These are phyloP conservation scores for Barnardius zonarius DNA, from an alignment of 2,113 vertebrate genomes.

Conservation along the genomic window DNA sequence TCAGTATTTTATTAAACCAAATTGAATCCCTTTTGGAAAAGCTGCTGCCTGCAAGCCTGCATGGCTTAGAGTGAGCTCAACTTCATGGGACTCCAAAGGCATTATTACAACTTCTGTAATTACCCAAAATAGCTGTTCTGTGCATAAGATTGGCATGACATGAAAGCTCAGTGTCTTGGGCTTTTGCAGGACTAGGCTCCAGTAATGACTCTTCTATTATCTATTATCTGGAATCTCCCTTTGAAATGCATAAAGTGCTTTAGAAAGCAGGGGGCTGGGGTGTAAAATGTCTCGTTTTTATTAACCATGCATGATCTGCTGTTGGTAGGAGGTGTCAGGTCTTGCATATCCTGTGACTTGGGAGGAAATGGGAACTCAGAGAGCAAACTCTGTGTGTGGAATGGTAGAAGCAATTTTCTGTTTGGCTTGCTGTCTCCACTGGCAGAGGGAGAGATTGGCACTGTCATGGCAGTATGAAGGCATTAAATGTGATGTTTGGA, in stretches of 20 bases:
- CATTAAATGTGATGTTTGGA: neutral
- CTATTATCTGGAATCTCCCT: neutral
- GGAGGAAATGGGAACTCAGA: neutral
- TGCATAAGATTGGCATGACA: neutral
- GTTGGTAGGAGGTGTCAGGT: neutral
- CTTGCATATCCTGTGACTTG: neutral
- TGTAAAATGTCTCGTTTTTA: neutral
- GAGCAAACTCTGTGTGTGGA: neutral
- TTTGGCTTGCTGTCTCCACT: neutral
- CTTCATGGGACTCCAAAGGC: neutral
- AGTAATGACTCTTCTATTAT: neutral
- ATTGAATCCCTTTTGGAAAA: neutral
- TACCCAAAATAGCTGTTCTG: slow-evolving; percentile 7
- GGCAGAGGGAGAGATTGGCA: neutral
- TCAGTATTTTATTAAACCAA: neutral
- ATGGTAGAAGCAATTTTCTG: neutral
- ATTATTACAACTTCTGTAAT: slow-evolving; percentile 30
- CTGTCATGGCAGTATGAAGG: neutral
- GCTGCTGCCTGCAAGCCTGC: neutral
- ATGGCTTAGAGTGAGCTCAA: neutral
- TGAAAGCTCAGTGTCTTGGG: slow-evolving; percentile 27
- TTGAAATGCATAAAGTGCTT: neutral
- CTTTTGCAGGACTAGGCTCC: neutral
- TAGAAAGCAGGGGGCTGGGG: neutral
- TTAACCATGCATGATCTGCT: neutral